phyloP scores from a whole-genome alignment of 2,113 vertebrate genomes.

The Semnornis frantzii region DNA sequence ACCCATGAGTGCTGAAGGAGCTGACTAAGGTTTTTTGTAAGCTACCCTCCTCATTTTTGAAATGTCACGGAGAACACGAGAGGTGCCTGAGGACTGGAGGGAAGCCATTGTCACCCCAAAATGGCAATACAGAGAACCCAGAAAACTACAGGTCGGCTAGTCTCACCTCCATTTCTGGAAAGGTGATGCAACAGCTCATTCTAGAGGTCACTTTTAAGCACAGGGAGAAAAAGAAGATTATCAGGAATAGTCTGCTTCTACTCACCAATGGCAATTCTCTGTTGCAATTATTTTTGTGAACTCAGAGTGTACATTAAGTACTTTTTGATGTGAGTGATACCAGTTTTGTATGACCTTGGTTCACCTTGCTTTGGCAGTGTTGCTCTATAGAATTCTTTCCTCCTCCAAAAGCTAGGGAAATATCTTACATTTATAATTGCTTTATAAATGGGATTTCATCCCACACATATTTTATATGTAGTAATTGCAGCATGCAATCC shows the following conservation, averaged over 20 bases:
- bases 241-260: background rate
- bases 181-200: no score
- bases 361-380: background rate
- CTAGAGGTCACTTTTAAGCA: no score
- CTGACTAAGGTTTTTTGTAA: no score
- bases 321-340: background rate
- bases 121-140: no score
- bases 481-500: conserved; percentile 39
- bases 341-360: conserved; percentile 36
- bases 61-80: no score
- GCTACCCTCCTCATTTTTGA: no score
- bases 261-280: conserved; percentile 15
- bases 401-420: conserved; percentile 11
- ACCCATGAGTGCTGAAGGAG: no score
- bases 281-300: conserved; percentile 19
- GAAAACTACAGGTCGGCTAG: no score
- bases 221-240: no score
- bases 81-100: no score
- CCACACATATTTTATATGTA: conserved; percentile 57
- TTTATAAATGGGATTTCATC: conserved; percentile 58
- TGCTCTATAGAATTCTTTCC: conserved; percentile 30
- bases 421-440: conserved; percentile 59
- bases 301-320: background rate
- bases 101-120: no score
- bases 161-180: no score